These are phyloP conservation scores for Scortum barcoo DNA, from an alignment of 2,113 vertebrate genomes.

Conservation along the genomic window DNA sequence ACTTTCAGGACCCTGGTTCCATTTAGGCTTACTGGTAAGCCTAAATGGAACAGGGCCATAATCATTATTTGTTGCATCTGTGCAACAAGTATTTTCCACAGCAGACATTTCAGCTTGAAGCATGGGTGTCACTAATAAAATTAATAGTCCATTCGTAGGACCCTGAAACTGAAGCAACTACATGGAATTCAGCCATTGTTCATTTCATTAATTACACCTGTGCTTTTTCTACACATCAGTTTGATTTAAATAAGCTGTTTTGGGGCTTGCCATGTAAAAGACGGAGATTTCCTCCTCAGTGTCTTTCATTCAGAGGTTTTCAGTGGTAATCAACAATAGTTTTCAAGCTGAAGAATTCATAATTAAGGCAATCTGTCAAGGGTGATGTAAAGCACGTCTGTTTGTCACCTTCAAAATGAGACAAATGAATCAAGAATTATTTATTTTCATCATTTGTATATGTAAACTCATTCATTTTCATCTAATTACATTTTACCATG, in stretches of 20 bases:
- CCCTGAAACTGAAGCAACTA: too few relatives aligned
- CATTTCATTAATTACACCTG: too few relatives aligned
- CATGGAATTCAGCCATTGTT: too few relatives aligned
- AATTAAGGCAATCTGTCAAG: constrained; percentile 3
- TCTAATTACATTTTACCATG: not conserved
- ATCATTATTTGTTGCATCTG: not conserved
- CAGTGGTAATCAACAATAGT: not conserved
- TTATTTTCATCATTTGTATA: not conserved
- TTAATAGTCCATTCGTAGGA: too few relatives aligned
- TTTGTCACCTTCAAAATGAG: not conserved
- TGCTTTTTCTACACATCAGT: not conserved
- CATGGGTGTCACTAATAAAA: not conserved
- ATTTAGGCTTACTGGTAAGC: not conserved
- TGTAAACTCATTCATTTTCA: not conserved
- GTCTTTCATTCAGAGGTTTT: not conserved
- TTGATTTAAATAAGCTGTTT: not conserved
- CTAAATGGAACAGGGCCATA: constrained; percentile 3
- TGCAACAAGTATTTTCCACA: not conserved
- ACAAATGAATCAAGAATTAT: constrained; percentile 11
- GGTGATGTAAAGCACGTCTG: not conserved
- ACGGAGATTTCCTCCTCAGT: not conserved
- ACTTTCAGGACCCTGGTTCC: not conserved
- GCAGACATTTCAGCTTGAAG: not conserved
- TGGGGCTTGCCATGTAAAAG: not conserved
- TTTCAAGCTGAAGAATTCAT: not conserved